Evolutionary conservation across 2,113 vertebrate genomes (phyloP).

Genomic region (Lagopus muta): DNA sequence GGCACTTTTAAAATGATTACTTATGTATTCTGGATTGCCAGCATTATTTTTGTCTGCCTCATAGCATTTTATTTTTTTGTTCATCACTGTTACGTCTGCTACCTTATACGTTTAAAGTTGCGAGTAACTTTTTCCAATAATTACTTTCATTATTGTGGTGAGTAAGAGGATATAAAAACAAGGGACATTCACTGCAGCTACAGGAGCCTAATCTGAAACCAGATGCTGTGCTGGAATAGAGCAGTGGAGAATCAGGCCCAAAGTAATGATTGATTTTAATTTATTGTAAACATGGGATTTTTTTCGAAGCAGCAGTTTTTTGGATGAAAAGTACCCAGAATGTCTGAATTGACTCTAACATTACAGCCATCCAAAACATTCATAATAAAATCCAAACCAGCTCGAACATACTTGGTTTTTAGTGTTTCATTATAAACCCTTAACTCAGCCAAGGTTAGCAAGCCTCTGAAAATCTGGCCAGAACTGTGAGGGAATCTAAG

Average conservation of each 20-base stretch:
- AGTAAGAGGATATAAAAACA: neutral
- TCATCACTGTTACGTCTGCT: neutral
- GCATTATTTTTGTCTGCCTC: neutral
- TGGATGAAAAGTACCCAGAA: slow-evolving; percentile 44
- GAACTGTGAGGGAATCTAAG: slow-evolving; percentile 48
- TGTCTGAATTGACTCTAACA: slow-evolving; percentile 45
- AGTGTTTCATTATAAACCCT: slow-evolving; percentile 72
- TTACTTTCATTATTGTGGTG: neutral
- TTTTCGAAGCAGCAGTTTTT: slow-evolving; percentile 43
- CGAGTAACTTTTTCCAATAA: neutral
- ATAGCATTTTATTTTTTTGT: neutral
- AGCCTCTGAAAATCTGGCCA: slow-evolving; percentile 55
- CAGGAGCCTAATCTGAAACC: slow-evolving; percentile 17
- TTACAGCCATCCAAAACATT: slow-evolving; percentile 66
- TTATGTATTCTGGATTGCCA: neutral
- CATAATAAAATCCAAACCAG: slow-evolving; percentile 61
- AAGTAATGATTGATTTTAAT: slow-evolving; percentile 65
- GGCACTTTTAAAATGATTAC: neutral
- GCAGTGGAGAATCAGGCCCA: slow-evolving; percentile 5
- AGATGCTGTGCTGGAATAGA: slow-evolving; percentile 21
- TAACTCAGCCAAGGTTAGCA: slow-evolving; percentile 69
- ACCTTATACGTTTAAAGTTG: neutral
- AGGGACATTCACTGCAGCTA: neutral
- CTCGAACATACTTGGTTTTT: slow-evolving; percentile 52
- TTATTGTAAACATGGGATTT: slow-evolving; percentile 61